A percentile compares a stretch with the other conserved stretches of the same genome.
Evolutionary conservation across 2,797 vertebrate genomes (phyloP).

Genomic region (Rhyacichthys aspro): DNA sequence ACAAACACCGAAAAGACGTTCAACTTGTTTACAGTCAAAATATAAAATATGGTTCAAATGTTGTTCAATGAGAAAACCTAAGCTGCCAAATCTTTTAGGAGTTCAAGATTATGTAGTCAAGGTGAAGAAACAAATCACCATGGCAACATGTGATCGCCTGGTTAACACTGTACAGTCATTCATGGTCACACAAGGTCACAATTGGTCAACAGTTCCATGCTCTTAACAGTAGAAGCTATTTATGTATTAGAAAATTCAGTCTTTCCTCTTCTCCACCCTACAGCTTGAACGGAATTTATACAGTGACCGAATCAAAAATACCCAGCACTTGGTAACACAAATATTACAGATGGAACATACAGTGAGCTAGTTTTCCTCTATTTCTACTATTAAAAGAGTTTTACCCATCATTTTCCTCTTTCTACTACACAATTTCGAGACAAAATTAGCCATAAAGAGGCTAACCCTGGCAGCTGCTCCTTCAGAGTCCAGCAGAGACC

Average conservation of each 20-base stretch:
- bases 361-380: constrained; percentile 1
- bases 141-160: constrained; percentile 54
- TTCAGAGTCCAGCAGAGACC: not conserved
- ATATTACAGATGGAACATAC: constrained; percentile 37
- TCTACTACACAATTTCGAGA: constrained; percentile 2
- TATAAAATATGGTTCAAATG: too few species aligned
- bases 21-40: constrained; percentile 49
- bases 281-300: constrained; percentile 44
- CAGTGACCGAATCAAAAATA: constrained; percentile 37
- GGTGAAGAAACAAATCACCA: constrained; percentile 33
- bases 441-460: not conserved
- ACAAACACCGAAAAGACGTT: constrained; percentile 37
- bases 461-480: constrained; percentile 2
- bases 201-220: constrained; percentile 48
- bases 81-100: constrained; percentile 29
- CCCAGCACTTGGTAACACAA: constrained; percentile 64
- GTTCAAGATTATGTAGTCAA: constrained; percentile 41
- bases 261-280: constrained; percentile 45
- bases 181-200: constrained; percentile 63
- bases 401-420: constrained; percentile 37
- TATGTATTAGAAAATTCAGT: not conserved
- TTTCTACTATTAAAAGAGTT: constrained; percentile 26
- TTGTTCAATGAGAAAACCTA: too few species aligned
- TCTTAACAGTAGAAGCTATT: not conserved
- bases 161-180: constrained; percentile 83